Percentiles rank a stretch among this genome's conserved stretches.
Conservation (phyloP, 2,888 invertebrate species). For the Laspeyria flexula region DNA sequence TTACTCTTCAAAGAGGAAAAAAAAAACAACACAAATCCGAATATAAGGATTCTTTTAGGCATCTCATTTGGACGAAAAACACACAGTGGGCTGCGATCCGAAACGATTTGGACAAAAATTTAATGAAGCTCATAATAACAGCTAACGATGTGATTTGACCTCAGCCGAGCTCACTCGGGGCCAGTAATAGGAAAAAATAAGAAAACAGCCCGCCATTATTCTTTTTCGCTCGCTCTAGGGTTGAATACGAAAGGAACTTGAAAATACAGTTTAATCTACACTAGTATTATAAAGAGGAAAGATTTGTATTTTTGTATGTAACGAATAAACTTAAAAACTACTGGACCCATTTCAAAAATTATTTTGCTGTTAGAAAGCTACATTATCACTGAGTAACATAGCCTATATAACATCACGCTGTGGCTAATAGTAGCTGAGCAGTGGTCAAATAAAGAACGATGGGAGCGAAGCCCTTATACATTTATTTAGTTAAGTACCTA, state of each 20-base stretch:
- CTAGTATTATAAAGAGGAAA: no score
- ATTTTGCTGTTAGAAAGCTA: no score
- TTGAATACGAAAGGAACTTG: slow-evolving; percentile 16
- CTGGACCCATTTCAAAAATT: no score
- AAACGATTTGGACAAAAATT: slow-evolving; percentile 38
- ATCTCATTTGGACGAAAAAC: slow-evolving; percentile 9
- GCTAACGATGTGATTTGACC: slow-evolving; percentile 34
- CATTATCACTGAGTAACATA: no score
- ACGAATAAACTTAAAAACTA: no score
- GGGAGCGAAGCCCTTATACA: no score
- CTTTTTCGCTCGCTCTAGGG: slow-evolving; percentile 15
- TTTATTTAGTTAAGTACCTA: no score
- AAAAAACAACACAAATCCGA: slow-evolving; percentile 6
- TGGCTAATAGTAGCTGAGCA: no score
- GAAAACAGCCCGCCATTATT: slow-evolving; percentile 29
- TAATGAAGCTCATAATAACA: slow-evolving; percentile 41
- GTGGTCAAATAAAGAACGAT: no score
- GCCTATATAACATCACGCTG: no score
- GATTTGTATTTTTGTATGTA: no score
- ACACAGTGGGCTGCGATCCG: slow-evolving; percentile 8
- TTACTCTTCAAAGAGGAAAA: no score
- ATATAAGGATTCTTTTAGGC: slow-evolving; percentile 3
- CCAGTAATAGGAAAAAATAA: neutral
- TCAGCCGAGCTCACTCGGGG: slow-evolving; percentile 1
- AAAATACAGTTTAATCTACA: slow-evolving; percentile 16